A percentile compares a stretch with the other conserved stretches of the same genome.
These are phyloP conservation scores for Acleris laterana DNA, from an alignment of 2,888 invertebrate species.

Conservation along the genomic window DNA sequence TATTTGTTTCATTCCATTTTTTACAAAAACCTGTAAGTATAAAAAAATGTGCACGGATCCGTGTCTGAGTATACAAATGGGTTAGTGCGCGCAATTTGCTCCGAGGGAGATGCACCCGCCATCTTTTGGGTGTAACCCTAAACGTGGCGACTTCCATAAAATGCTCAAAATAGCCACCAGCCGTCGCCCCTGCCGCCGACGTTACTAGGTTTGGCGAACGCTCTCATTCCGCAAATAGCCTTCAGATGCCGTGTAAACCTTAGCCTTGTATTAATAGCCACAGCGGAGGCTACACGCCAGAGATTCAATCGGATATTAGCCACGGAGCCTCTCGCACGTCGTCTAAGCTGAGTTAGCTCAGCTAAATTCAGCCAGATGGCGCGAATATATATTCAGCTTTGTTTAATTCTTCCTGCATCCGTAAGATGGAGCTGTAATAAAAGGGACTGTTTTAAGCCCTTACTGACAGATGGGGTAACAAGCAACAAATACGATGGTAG, in stretches of 20 bases:
- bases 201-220: slow-evolving; percentile 49
- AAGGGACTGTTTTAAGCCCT: slow-evolving; percentile 39
- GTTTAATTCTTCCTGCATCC: slow-evolving; percentile 50
- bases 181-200: slow-evolving; percentile 42
- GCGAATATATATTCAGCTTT: slow-evolving; percentile 45
- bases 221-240: slow-evolving; percentile 43
- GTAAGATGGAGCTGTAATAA: slow-evolving; percentile 63
- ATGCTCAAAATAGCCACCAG: slow-evolving; percentile 63
- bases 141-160: slow-evolving; percentile 44
- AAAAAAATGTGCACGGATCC: too few species aligned
- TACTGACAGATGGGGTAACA: slow-evolving; percentile 61
- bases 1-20: too few species aligned
- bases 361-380: slow-evolving; percentile 59
- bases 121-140: slow-evolving; percentile 54
- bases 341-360: slow-evolving; percentile 38
- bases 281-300: slow-evolving; percentile 48
- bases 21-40: too few species aligned
- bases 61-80: not conserved
- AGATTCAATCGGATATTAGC: slow-evolving; percentile 64
- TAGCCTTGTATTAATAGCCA: slow-evolving; percentile 60
- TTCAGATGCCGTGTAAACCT: slow-evolving; percentile 34
- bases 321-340: slow-evolving; percentile 65
- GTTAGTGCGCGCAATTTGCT: not conserved
- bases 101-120: slow-evolving; percentile 52
- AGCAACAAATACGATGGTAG: slow-evolving; percentile 48